A percentile compares a stretch with the other conserved stretches of the same genome.
phyloP scores from a whole-genome alignment of 2,888 invertebrate species.

The Euplagia quadripunctaria region DNA sequence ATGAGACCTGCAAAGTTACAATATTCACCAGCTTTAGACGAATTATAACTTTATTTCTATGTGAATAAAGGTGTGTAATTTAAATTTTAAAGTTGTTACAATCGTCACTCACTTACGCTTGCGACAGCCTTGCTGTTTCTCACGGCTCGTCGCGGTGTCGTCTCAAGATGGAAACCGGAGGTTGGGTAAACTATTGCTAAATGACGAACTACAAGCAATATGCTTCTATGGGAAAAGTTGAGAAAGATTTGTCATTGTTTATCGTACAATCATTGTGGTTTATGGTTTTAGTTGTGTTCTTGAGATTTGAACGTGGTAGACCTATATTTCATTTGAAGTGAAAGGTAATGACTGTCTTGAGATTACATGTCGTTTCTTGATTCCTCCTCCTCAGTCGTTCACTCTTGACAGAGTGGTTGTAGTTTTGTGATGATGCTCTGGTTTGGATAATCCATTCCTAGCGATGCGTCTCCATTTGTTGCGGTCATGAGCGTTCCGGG shows the following conservation, averaged over 20 bases:
- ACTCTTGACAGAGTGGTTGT: too few relatives aligned
- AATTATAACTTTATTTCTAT: constrained; percentile 42
- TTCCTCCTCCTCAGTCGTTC: too few relatives aligned
- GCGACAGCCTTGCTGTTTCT: constrained; percentile 70
- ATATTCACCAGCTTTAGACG: constrained; percentile 24
- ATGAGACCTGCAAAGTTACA: constrained; percentile 31
- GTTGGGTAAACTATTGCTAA: constrained; percentile 72
- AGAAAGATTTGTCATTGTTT: not conserved
- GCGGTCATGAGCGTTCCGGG: too few relatives aligned
- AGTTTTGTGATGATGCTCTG: too few relatives aligned
- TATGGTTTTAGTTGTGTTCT: not conserved
- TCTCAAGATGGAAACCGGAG: constrained; percentile 70
- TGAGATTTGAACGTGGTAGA: not conserved
- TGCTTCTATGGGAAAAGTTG: constrained; percentile 14
- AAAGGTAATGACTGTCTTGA: too few relatives aligned
- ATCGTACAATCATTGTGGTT: not conserved
- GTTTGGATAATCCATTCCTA: too few relatives aligned
- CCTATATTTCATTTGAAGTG: not conserved
- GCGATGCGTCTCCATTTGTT: too few relatives aligned
- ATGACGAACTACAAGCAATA: constrained; percentile 36
- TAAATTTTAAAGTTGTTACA: constrained; percentile 25
- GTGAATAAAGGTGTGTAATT: constrained; percentile 30
- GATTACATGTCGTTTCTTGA: too few relatives aligned
- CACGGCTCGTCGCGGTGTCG: constrained; percentile 70
- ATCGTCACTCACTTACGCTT: constrained; percentile 60